Evolutionary conservation across 2,888 invertebrate species (phyloP).

Genomic region (Cryptus armator): DNA sequence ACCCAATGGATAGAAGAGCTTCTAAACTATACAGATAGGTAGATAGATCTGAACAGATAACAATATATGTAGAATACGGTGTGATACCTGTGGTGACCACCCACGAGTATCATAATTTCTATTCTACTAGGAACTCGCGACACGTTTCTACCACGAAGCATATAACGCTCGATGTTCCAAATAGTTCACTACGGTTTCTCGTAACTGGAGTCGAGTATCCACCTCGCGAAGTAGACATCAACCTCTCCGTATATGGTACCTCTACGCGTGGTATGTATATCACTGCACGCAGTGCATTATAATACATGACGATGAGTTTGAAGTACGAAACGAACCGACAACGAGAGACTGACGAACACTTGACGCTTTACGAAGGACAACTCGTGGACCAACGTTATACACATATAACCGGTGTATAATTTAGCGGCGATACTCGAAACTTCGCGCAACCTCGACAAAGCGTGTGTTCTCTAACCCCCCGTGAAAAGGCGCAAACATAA

Average conservation of each 20-base stretch:
- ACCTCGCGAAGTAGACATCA: background rate
- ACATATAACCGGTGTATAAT: too few species aligned
- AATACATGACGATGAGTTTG: slow-evolving; percentile 49
- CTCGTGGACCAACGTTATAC: slow-evolving; percentile 24
- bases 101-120: slow-evolving; percentile 64
- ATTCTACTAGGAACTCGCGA: slow-evolving; percentile 50
- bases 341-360: slow-evolving; percentile 47
- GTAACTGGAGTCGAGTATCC: slow-evolving; percentile 52
- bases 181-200: slow-evolving; percentile 17
- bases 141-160: slow-evolving; percentile 14
- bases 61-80: too few species aligned
- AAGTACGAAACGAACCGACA: slow-evolving; percentile 15
- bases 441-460: too few species aligned
- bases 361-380: slow-evolving; percentile 43
- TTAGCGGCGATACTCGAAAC: too few species aligned
- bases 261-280: slow-evolving; percentile 4
- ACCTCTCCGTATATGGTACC: too few species aligned
- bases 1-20: too few species aligned
- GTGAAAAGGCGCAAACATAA: too few species aligned
- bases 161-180: background rate
- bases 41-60: too few species aligned
- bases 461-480: too few species aligned
- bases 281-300: slow-evolving; percentile 36
- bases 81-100: slow-evolving; percentile 33
- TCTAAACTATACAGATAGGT: too few species aligned